Base-by-base conservation (phyloP, 1,140 invertebrate genomes). In the Dinoponera quadriceps region DNA sequence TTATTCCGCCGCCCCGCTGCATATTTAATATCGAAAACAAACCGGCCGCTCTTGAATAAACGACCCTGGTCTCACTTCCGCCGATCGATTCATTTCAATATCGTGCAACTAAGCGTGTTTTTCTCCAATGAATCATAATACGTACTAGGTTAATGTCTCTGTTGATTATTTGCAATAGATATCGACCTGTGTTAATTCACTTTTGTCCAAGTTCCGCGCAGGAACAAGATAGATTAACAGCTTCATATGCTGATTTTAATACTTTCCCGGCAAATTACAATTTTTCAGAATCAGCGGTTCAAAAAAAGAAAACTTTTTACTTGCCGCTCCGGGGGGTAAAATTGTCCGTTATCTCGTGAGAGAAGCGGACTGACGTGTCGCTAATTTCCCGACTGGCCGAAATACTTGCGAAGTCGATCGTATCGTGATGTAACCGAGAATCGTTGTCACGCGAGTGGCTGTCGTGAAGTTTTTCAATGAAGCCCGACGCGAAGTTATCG, bases 11-110 rank as follows among this genome's bases (percentile, higher is more conserved):
- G 3, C 33, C 20, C 5, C 22, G 11, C 16, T 69, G 44, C 51
- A 59, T 80, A 80, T 69, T 80, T 80, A 44, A 69, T 59, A 71
- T 20, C 3, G 33, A 80, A 57, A 80, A 80, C 51, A 69, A 57
- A 69, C 49, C 51, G 75, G 13, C 16, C 60, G 20, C 3, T 18
- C 54, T 16, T 66, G n/a, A 77, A 77, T 77, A 77, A 77, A 66
- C 66, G 29, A 55, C 48, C 22, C 3, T 9, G 44, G 16, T 54
- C 27, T 68, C 13, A 4, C 14, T 51, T 51, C 25, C 2, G 18
- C 3, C 13, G 27, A 20, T 57, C 33, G 51, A 80, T 55, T 7
- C 14, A 18, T 38, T 25, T 65, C 48, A 65, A 63, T n/a, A 51
- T 65, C 11, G n/a, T 22, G 33, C 49, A n/a, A 9, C 4, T 14